A percentile compares a stretch with the other conserved stretches of the same genome.
These are phyloP conservation scores for Epinephelus cyanopodus DNA, from an alignment of 2,113 vertebrate species.

Conservation along the genomic window DNA sequence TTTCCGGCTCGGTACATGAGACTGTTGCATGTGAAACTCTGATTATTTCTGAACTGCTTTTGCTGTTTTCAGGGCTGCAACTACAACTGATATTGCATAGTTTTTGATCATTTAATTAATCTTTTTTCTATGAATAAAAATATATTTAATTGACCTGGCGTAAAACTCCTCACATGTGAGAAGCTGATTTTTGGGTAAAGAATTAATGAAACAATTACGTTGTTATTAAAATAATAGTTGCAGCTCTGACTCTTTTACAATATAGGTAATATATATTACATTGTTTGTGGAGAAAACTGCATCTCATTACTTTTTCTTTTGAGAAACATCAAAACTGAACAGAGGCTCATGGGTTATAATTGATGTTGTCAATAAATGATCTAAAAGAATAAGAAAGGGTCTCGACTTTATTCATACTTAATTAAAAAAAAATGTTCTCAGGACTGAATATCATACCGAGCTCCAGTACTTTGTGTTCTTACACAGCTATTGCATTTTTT, in stretches of 20 bases:
- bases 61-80: not conserved
- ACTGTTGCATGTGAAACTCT: conserved; percentile 9
- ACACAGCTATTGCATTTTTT: not conserved
- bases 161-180: not conserved
- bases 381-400: not conserved
- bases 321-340: not conserved
- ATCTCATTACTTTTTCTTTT: not conserved
- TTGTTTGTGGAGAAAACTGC: not conserved
- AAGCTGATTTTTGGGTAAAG: not conserved
- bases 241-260: not conserved
- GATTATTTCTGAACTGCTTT: conserved; percentile 16
- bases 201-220: not conserved
- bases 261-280: not conserved
- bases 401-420: not conserved
- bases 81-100: not conserved
- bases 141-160: not conserved
- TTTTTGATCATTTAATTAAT: not conserved
- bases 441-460: not conserved
- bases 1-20: conserved; percentile 21
- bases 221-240: not conserved
- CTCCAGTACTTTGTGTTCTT: not conserved
- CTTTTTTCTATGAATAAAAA: not conserved
- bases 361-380: not conserved
- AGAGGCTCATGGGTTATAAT: not conserved
- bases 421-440: not conserved